Percentiles rank a stretch among this genome's conserved stretches.
These are phyloP conservation scores for Scaptomyza pallida DNA, from an alignment of 1,140 invertebrate species.

Conservation along the genomic window DNA sequence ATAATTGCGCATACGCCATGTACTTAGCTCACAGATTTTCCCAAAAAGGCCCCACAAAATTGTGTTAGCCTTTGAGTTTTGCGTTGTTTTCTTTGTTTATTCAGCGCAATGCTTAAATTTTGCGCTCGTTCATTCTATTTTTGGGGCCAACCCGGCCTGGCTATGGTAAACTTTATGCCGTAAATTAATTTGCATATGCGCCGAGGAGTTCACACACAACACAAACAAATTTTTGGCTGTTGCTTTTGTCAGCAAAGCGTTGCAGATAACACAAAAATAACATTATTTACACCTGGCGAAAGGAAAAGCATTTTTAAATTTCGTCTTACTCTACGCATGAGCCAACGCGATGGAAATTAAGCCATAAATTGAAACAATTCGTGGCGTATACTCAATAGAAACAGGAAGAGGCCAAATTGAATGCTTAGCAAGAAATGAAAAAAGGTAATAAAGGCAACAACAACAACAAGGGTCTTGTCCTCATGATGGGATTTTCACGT, in stretches of 20 bases:
- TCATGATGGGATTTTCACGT: conserved; percentile 77
- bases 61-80: conserved; percentile 18
- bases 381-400: not conserved
- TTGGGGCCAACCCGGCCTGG: conserved; percentile 25
- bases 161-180: conserved; percentile 33
- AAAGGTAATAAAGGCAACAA: conserved; percentile 39
- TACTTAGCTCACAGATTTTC: conserved; percentile 32
- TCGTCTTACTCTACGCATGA: conserved; percentile 3
- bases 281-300: conserved; percentile 29
- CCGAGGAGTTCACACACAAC: conserved; percentile 10
- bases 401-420: conserved; percentile 23
- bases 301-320: conserved; percentile 9
- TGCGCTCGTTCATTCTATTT: conserved; percentile 31
- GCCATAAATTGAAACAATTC: conserved; percentile 19
- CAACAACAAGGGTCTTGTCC: conserved; percentile 39
- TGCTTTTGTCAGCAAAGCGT: not conserved
- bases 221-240: conserved; percentile 1
- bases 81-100: no score
- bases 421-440: conserved; percentile 33
- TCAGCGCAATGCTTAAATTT: conserved; percentile 31
- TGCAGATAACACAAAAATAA: not conserved
- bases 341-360: conserved; percentile 23
- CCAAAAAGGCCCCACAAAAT: conserved; percentile 1
- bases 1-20: conserved; percentile 61
- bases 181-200: conserved; percentile 43